Base-by-base conservation (phyloP, 1,140 invertebrate species). In the Plectus sambesii region DNA sequence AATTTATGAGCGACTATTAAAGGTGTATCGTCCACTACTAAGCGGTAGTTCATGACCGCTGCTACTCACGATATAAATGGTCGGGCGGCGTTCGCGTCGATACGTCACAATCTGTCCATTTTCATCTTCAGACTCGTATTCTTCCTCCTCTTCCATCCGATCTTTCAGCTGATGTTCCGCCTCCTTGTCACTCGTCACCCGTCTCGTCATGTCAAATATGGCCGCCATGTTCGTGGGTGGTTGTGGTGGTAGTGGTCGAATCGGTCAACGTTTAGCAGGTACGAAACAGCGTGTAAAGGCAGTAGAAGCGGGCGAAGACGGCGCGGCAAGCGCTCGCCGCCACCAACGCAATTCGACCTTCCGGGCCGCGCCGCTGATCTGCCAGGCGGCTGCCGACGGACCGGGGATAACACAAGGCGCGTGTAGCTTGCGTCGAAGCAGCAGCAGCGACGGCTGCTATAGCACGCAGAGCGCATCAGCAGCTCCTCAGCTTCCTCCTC, bases 131-230 rank as follows among this genome's bases (percentile, higher is more conserved):
- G 22, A 15, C 42, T 42, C n/a, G n/a, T 44, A 24, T 5, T 5
- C 6, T 39, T 57, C 43, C 17, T 50, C 33, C 12, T 17, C 17
- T 3, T 46, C 23, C 23, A 53, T 19, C 35, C 58, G 47, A 3
- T 27, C 55, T 25, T 30, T 37, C 19, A 39, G 4, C 9, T 51
- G 47, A 23, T 12, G 2, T 5, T 55, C 36, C 29, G 54, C 35
- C 17, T 40, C 43, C 15, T 59, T 53, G 40, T 59, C 56, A 55
- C 58, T 60, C 2, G 58, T 53, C 12, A 59, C 57, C 24, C 58
- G 58, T 44, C 58, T 56, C 12, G 58, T 51, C 50, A 59, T 46
- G 40, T 59, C 58, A 45, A 52, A 59, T 12, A 59, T 43, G n/a
- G 59, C 53, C 1, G 57, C 47, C 45, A 23, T 12, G 12, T 17